These are phyloP conservation scores for Eristalis tenax DNA, from an alignment of 2,888 invertebrate species.

Conservation along the genomic window DNA sequence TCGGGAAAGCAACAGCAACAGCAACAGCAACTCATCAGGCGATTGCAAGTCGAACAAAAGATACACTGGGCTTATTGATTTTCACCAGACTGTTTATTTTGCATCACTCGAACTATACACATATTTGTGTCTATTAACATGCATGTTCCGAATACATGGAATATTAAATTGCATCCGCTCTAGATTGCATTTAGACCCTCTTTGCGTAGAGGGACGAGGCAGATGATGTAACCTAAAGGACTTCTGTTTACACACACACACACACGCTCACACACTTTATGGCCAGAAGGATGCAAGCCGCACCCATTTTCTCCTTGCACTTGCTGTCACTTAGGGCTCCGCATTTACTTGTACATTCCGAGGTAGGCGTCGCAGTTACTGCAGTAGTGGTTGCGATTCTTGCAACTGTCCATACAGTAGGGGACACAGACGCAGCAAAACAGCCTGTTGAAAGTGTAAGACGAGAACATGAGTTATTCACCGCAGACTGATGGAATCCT, in stretches of 20 bases:
- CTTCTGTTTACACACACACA: background rate
- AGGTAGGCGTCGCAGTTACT: conserved; percentile 75
- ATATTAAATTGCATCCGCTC: background rate
- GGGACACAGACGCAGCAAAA: conserved; percentile 76
- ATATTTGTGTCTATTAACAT: background rate
- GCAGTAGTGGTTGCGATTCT: conserved; percentile 64
- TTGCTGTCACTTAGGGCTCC: background rate
- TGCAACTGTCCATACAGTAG: conserved; percentile 73
- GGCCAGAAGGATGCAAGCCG: background rate
- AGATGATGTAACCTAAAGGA: background rate
- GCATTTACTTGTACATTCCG: conserved; percentile 74
- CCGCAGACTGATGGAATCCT: background rate
- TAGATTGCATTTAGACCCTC: background rate
- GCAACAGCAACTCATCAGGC: no score
- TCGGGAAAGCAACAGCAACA: background rate
- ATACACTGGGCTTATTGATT: background rate
- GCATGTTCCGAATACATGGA: background rate
- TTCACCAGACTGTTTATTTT: background rate
- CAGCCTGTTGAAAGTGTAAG: conserved; percentile 38
- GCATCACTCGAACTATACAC: background rate
- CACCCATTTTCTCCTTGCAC: background rate
- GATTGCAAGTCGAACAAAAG: background rate
- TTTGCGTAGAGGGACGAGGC: background rate
- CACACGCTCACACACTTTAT: no score
- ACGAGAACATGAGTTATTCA: background rate